These are phyloP conservation scores for Casuarius casuarius DNA, from an alignment of 2,113 vertebrate species.

Conservation along the genomic window DNA sequence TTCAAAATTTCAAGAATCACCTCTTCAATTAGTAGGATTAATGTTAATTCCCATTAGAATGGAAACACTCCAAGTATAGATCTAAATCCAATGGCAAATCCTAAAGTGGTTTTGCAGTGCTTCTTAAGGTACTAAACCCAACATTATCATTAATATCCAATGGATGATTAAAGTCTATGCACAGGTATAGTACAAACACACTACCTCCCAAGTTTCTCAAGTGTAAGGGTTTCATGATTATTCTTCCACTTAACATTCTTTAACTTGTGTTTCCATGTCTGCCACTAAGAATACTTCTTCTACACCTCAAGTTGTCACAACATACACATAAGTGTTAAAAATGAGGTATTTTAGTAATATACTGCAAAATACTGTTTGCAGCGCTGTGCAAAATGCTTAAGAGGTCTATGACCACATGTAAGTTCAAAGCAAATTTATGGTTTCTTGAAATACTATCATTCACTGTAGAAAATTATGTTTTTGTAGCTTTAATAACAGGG, in stretches of 20 bases:
- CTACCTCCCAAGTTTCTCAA: neutral
- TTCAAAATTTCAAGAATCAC: neutral
- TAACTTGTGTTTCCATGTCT: neutral
- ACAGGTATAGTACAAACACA: neutral
- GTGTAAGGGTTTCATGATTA: neutral
- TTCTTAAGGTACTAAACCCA: neutral
- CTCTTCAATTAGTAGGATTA: neutral
- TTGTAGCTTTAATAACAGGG: neutral
- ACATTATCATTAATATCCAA: neutral
- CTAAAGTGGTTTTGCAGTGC: neutral
- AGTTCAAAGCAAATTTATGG: neutral
- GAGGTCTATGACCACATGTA: neutral
- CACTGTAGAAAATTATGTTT: neutral
- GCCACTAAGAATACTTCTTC: neutral
- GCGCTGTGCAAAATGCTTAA: neutral
- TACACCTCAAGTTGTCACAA: neutral
- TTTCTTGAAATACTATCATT: neutral
- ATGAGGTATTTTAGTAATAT: neutral
- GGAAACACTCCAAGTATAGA: neutral
- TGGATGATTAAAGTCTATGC: neutral
- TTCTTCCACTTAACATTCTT: neutral
- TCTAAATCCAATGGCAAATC: neutral
- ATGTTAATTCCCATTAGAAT: neutral
- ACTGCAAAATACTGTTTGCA: neutral
- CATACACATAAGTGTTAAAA: neutral